These are phyloP conservation scores for Micropoecilia bifurca DNA, from an alignment of 2,797 vertebrate species.

Conservation along the genomic window DNA sequence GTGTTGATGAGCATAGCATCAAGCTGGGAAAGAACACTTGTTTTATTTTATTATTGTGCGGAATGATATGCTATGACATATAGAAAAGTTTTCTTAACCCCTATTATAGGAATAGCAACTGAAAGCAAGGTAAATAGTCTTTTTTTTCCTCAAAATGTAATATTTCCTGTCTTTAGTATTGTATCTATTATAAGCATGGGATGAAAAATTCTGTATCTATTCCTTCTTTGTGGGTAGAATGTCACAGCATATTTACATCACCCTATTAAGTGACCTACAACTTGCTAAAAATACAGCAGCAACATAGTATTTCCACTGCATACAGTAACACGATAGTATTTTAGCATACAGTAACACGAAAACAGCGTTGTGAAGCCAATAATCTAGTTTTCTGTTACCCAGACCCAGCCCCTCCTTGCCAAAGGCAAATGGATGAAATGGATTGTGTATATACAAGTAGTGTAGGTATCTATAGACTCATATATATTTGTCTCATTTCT, in stretches of 20 bases:
- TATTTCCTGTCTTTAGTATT: slow-evolving; percentile 7
- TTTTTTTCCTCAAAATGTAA: neutral
- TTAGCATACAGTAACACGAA: slow-evolving; percentile 61
- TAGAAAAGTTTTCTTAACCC: neutral
- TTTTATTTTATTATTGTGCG: neutral
- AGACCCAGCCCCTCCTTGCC: slow-evolving; percentile 19
- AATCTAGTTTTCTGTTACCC: slow-evolving; percentile 47
- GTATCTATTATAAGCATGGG: slow-evolving; percentile 1
- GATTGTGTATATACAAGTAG: too few relatives aligned
- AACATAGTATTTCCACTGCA: slow-evolving; percentile 41
- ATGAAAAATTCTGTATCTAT: neutral
- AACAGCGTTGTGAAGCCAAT: slow-evolving; percentile 57
- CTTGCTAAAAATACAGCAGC: slow-evolving; percentile 32
- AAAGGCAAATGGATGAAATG: slow-evolving; percentile 44
- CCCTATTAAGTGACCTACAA: slow-evolving; percentile 50
- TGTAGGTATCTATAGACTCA: neutral
- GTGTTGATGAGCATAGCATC: neutral
- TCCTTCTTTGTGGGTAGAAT: slow-evolving; percentile 27
- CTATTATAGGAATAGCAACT: slow-evolving; percentile 17
- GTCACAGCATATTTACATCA: slow-evolving; percentile 53
- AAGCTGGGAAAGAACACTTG: neutral
- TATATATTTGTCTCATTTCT: neutral
- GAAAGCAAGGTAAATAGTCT: neutral
- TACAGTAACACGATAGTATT: slow-evolving; percentile 56
- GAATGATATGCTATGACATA: neutral